Percentiles rank a stretch among this genome's conserved stretches.
Conservation (phyloP, 2,113 vertebrate species). For the Microtus montanus region DNA sequence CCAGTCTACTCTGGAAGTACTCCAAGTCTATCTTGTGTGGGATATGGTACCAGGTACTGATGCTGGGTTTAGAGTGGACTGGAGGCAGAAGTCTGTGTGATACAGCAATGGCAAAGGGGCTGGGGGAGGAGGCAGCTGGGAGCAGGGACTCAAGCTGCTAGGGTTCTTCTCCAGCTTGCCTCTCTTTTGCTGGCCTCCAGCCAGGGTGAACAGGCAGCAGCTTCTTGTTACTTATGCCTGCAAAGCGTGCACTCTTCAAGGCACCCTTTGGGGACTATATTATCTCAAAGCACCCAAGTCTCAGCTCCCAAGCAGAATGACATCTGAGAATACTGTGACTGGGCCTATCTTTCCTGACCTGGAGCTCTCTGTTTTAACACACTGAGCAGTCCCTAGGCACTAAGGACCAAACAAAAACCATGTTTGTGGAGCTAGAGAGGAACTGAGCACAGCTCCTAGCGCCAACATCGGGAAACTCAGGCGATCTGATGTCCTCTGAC, state of each 20-base stretch:
- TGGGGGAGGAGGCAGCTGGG: neutral
- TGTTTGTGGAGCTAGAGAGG: neutral
- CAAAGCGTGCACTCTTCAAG: neutral
- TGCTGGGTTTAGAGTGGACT: neutral
- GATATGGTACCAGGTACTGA: neutral
- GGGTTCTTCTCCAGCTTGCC: neutral
- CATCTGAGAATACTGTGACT: neutral
- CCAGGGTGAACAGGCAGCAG: neutral
- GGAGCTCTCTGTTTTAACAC: neutral
- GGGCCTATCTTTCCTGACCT: neutral
- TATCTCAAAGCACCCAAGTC: neutral
- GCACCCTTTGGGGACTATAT: neutral
- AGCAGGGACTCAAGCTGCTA: neutral
- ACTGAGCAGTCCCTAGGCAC: neutral
- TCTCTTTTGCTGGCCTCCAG: conserved; percentile 40
- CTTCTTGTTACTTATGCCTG: neutral
- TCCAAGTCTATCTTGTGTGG: neutral
- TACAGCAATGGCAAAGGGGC: neutral
- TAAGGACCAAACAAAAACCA: neutral
- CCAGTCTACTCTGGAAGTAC: neutral
- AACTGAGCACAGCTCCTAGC: neutral
- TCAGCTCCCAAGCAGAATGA: neutral
- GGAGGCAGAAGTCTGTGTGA: neutral
- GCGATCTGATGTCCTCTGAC: neutral
- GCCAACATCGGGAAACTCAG: too few relatives aligned